Evolutionary conservation across 2,888 invertebrate genomes (phyloP).

Genomic region (Rhaphigaster nebulosa): DNA sequence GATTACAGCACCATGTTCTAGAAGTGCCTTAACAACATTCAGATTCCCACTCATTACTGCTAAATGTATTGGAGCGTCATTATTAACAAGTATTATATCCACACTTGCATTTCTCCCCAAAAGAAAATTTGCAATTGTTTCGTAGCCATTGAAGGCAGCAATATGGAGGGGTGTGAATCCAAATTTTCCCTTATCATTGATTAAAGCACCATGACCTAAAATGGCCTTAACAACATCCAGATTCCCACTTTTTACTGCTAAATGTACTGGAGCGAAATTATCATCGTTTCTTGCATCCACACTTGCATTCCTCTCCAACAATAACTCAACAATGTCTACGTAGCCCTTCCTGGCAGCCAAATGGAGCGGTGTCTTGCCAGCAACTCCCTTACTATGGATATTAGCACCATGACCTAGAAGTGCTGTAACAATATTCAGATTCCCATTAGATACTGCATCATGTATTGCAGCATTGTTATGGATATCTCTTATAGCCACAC

Average conservation of each 20-base stretch:
- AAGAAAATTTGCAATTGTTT: neutral
- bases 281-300: neutral
- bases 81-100: neutral
- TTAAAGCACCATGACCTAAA: neutral
- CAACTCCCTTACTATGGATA: too few species aligned
- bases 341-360: neutral
- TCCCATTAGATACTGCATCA: neutral
- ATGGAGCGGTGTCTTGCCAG: neutral
- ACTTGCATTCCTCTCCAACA: neutral
- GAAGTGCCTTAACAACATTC: neutral
- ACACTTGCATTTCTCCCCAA: neutral
- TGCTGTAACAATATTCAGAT: neutral
- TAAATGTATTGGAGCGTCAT: neutral
- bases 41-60: neutral
- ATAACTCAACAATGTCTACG: neutral
- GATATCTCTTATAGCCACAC: neutral
- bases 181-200: neutral
- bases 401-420: neutral
- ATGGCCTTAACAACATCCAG: neutral
- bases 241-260: neutral
- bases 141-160: neutral
- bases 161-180: neutral
- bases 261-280: neutral
- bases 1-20: constrained; percentile 70
- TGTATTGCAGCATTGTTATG: neutral